Percentiles rank a stretch among this genome's conserved stretches.
Evolutionary conservation across 2,888 invertebrate genomes (phyloP).

Genomic region (Atrina japonica): DNA sequence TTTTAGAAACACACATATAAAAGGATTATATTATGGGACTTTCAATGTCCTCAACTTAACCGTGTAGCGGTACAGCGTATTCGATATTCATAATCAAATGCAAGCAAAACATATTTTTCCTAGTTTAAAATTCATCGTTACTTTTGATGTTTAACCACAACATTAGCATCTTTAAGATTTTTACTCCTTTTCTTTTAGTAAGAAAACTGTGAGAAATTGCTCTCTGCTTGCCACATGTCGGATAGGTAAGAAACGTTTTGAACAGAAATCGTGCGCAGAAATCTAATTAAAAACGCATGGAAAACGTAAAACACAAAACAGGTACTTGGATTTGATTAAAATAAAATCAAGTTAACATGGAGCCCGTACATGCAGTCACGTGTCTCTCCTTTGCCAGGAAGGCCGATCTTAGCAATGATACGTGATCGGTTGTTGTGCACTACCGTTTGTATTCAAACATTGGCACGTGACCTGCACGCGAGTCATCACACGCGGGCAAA

Average conservation of each 20-base stretch:
- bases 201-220: slow-evolving; percentile 36
- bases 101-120: no score
- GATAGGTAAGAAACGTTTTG: slow-evolving; percentile 24
- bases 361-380: slow-evolving; percentile 13
- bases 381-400: slow-evolving; percentile 4
- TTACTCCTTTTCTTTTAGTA: neutral
- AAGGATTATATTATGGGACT: no score
- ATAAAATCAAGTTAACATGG: slow-evolving; percentile 16
- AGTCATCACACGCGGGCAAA: neutral
- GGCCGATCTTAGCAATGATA: slow-evolving; percentile 17
- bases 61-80: no score
- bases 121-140: no score
- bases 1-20: no score
- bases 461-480: slow-evolving; percentile 32
- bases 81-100: no score
- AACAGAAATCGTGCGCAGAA: neutral
- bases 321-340: slow-evolving; percentile 26
- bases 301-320: slow-evolving; percentile 30
- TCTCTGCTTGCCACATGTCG: slow-evolving; percentile 34
- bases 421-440: slow-evolving; percentile 28
- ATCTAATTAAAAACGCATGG: slow-evolving; percentile 29
- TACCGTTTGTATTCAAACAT: slow-evolving; percentile 27
- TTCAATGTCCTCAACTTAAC: no score
- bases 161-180: no score
- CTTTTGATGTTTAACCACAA: no score